Conservation (phyloP, 1,140 invertebrate genomes). For the Aphidius gifuensis region DNA sequence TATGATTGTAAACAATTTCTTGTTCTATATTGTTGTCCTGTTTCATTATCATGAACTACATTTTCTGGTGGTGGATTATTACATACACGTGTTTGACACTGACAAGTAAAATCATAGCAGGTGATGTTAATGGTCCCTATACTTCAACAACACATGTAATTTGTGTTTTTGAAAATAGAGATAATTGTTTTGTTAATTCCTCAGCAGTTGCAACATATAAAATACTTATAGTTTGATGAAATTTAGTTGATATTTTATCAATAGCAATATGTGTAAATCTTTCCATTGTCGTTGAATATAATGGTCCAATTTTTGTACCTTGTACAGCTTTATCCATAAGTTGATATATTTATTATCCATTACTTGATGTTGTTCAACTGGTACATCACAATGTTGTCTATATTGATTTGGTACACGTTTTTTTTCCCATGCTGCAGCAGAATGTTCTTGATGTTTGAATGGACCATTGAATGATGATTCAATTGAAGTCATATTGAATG, state of each 20-base stretch:
- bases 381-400: slow-evolving; percentile 52
- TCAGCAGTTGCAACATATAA: slow-evolving; percentile 76
- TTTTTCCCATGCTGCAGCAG: slow-evolving; percentile 75
- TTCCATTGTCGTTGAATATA: slow-evolving; percentile 70
- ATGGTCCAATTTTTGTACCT: slow-evolving; percentile 65
- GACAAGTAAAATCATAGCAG: slow-evolving; percentile 71
- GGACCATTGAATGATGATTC: slow-evolving; percentile 79
- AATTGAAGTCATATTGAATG: slow-evolving; percentile 84
- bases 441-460: slow-evolving; percentile 80
- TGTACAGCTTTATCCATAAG: slow-evolving; percentile 85
- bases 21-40: slow-evolving; percentile 64
- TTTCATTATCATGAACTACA: slow-evolving; percentile 62
- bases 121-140: slow-evolving; percentile 69
- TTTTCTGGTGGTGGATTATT: slow-evolving; percentile 78
- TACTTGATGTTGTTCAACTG: slow-evolving; percentile 39
- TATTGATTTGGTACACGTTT: slow-evolving; percentile 45
- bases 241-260: slow-evolving; percentile 70
- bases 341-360: slow-evolving; percentile 77
- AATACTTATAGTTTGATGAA: slow-evolving; percentile 64
- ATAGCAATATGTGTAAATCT: slow-evolving; percentile 77
- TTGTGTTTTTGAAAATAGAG: slow-evolving; percentile 65
- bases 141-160: slow-evolving; percentile 83
- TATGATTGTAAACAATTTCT: slow-evolving; percentile 60
- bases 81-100: slow-evolving; percentile 75
- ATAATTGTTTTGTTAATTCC: slow-evolving; percentile 78